A percentile compares a stretch with the other conserved stretches of the same genome.
phyloP scores from a whole-genome alignment of 2,888 invertebrate species.

The Campaea margaritaria region DNA sequence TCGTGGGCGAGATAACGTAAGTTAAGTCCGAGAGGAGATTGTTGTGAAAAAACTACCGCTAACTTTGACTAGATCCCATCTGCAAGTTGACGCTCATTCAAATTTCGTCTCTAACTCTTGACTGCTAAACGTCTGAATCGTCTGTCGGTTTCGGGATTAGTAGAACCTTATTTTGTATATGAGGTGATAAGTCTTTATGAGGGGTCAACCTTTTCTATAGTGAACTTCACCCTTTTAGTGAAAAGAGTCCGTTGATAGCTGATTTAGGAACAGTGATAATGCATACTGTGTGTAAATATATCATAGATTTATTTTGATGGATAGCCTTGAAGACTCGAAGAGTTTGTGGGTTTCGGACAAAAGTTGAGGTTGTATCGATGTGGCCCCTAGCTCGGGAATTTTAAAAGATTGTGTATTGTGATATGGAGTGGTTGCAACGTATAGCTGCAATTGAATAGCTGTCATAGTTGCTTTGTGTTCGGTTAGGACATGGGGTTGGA shows the following conservation, averaged over 20 bases:
- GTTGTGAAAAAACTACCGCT: constrained; percentile 85
- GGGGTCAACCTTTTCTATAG: constrained; percentile 86
- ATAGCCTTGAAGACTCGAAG: constrained; percentile 62
- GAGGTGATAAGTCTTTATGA: constrained; percentile 86
- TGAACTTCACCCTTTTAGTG: constrained; percentile 84
- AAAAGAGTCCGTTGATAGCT: constrained; percentile 85
- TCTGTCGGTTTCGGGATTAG: constrained; percentile 67
- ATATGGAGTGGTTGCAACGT: constrained; percentile 32
- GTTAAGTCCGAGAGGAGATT: constrained; percentile 85
- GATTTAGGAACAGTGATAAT: constrained; percentile 84
- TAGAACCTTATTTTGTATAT: constrained; percentile 85
- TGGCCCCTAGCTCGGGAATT: constrained; percentile 57
- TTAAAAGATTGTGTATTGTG: constrained; percentile 52
- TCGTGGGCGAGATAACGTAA: constrained; percentile 84
- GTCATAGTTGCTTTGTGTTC: constrained; percentile 69
- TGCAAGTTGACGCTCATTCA: constrained; percentile 50
- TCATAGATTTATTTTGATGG: constrained; percentile 83
- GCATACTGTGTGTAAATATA: constrained; percentile 83
- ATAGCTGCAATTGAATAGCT: constrained; percentile 61
- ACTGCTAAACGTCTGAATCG: constrained; percentile 60
- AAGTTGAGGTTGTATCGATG: constrained; percentile 36
- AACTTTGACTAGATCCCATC: constrained; percentile 81
- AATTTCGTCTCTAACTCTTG: constrained; percentile 67
- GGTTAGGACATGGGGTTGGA: constrained; percentile 48
- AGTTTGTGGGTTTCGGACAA: constrained; percentile 42